Percentiles rank a stretch among this genome's conserved stretches.
Conservation (phyloP, 2,888 invertebrate genomes). For the Coelopa pilipes region DNA sequence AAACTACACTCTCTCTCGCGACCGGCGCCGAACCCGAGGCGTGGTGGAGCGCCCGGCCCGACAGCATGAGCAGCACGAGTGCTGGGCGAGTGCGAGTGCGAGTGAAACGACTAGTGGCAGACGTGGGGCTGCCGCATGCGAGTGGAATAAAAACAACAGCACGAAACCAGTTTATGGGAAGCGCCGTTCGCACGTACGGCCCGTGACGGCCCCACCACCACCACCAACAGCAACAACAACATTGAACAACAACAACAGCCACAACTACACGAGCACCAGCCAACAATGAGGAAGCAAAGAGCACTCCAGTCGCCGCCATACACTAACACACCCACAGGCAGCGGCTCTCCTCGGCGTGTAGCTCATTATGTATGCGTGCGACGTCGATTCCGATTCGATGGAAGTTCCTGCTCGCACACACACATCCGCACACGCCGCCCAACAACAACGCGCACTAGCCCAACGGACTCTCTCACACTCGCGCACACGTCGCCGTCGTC, state of each 20-base stretch:
- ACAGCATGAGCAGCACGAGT: slow-evolving; percentile 42
- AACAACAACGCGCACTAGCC: no score
- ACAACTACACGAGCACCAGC: slow-evolving; percentile 34
- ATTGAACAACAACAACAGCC: slow-evolving; percentile 6
- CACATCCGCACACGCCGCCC: slow-evolving; percentile 35
- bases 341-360: slow-evolving; percentile 36
- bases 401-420: slow-evolving; percentile 34
- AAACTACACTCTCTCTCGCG: slow-evolving; percentile 46
- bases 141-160: slow-evolving; percentile 39
- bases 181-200: slow-evolving; percentile 49
- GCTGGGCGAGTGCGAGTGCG: slow-evolving; percentile 40
- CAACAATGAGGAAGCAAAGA: slow-evolving; percentile 47
- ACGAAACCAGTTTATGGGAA: slow-evolving; percentile 38
- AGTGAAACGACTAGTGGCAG: slow-evolving; percentile 29
- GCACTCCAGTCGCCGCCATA: slow-evolving; percentile 25
- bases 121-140: slow-evolving; percentile 11
- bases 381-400: slow-evolving; percentile 65
- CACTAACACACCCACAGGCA: slow-evolving; percentile 39
- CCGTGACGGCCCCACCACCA: slow-evolving; percentile 17
- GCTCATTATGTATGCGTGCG: slow-evolving; percentile 64
- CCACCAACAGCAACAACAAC: slow-evolving; percentile 37
- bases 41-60: slow-evolving; percentile 44
- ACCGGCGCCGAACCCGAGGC: slow-evolving; percentile 40
- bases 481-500: slow-evolving; percentile 42
- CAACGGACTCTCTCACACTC: slow-evolving; percentile 9